These are phyloP conservation scores for Anser cygnoides DNA, from an alignment of 2,113 vertebrate genomes.

Conservation along the genomic window DNA sequence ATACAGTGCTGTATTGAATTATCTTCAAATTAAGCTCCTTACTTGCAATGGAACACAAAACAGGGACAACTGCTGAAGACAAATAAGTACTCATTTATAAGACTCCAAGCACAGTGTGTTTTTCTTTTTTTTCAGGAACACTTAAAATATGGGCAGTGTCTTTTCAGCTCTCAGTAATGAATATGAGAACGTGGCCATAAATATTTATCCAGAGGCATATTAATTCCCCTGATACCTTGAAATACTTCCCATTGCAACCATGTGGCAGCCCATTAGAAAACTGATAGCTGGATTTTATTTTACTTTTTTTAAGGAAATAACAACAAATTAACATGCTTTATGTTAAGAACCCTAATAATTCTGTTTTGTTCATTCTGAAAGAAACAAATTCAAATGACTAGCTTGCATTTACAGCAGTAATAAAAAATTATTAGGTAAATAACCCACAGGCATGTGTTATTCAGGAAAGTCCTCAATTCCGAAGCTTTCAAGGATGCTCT, in stretches of 20 bases:
- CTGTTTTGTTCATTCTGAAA: neutral
- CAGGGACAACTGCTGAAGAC: neutral
- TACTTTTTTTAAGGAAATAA: neutral
- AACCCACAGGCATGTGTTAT: neutral
- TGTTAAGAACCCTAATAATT: neutral
- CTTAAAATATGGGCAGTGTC: neutral
- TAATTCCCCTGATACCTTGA: neutral
- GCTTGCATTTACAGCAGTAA: neutral
- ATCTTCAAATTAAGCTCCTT: slow-evolving; percentile 47
- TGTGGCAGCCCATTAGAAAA: neutral
- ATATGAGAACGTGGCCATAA: neutral
- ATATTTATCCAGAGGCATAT: neutral
- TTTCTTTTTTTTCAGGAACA: neutral
- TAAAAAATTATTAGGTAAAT: neutral
- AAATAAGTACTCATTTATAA: neutral
- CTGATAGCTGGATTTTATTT: neutral
- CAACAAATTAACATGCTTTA: neutral
- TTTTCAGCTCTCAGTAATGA: neutral
- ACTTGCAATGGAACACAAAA: neutral
- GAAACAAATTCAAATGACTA: neutral
- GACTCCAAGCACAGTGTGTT: neutral
- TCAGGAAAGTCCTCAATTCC: neutral
- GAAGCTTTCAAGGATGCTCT: neutral
- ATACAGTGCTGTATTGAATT: slow-evolving; percentile 42
- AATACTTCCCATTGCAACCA: neutral